Conservation (phyloP, 2,113 vertebrate genomes). For the Mystacornis crossleyi region DNA sequence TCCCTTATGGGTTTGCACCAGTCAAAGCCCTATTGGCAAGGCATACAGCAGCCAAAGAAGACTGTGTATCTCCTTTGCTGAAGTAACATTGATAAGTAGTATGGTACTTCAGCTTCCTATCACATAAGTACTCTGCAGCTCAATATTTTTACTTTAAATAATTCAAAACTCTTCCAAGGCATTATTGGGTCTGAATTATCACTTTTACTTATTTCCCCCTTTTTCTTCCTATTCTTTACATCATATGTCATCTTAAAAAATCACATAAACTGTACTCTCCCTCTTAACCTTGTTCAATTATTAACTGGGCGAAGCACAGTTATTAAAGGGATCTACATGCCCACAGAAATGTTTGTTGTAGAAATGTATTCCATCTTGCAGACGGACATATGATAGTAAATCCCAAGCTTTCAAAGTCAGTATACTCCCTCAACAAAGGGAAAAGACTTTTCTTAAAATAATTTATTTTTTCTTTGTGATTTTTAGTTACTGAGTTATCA, state of each 20-base stretch:
- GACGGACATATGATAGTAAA: not conserved
- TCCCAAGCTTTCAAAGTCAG: not conserved
- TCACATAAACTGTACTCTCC: not conserved
- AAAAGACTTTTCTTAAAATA: not conserved
- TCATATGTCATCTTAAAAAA: not conserved
- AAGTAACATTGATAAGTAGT: not conserved
- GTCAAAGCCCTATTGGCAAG: not conserved
- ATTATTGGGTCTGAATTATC: not conserved
- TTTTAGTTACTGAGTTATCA: not conserved
- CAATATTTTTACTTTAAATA: not conserved
- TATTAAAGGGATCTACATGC: not conserved
- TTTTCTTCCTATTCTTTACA: not conserved
- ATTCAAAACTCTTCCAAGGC: not conserved
- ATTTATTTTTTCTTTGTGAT: not conserved
- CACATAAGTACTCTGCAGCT: not conserved
- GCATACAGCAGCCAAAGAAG: not conserved
- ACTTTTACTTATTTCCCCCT: not conserved
- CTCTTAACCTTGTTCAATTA: not conserved
- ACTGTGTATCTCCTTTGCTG: not conserved
- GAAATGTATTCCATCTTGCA: not conserved
- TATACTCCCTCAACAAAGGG: not conserved
- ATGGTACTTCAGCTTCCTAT: not conserved
- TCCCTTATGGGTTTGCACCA: not conserved
- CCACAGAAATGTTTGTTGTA: not conserved
- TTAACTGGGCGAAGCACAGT: fast-evolving